phyloP scores from a whole-genome alignment of 2,888 invertebrate species.

The Lochmaea capreae region DNA sequence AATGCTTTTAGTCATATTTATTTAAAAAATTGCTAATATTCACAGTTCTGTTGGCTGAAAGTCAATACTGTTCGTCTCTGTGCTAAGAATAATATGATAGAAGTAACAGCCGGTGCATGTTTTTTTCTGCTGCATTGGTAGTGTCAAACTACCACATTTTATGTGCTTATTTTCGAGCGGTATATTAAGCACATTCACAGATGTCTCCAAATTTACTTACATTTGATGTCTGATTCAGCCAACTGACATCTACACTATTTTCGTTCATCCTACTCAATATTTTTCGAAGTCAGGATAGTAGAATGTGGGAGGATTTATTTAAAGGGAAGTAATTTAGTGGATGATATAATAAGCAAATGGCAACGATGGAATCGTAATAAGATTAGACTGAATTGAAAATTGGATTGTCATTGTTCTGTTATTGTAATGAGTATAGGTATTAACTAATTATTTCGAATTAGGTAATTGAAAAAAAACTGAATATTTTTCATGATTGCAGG shows the following conservation, averaged over 20 bases:
- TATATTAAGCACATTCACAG: conserved; percentile 60
- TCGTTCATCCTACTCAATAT: conserved; percentile 28
- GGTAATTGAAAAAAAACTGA: not conserved
- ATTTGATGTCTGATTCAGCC: conserved; percentile 50
- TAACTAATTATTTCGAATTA: conserved; percentile 12
- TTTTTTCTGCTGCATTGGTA: conserved; percentile 56
- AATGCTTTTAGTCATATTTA: too few species aligned
- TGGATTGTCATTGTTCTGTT: too few species aligned
- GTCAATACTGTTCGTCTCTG: not conserved
- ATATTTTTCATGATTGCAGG: conserved; percentile 29
- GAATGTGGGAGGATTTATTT: not conserved
- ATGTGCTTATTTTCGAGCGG: conserved; percentile 60
- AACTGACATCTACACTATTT: conserved; percentile 52
- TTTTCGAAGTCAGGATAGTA: not conserved
- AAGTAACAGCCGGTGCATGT: conserved; percentile 53
- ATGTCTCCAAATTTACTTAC: conserved; percentile 56
- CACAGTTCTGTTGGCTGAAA: too few species aligned
- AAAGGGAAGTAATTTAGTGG: not conserved
- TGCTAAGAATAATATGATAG: conserved; percentile 50
- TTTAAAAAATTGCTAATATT: too few species aligned
- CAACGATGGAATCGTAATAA: too few species aligned
- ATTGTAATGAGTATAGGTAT: too few species aligned
- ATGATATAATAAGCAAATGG: too few species aligned
- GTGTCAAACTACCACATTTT: conserved; percentile 60
- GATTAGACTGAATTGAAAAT: too few species aligned